Percentiles rank a stretch among this genome's conserved stretches.
Evolutionary conservation across 2,113 vertebrate genomes (phyloP).

Genomic region (Kryptolebias marmoratus): DNA sequence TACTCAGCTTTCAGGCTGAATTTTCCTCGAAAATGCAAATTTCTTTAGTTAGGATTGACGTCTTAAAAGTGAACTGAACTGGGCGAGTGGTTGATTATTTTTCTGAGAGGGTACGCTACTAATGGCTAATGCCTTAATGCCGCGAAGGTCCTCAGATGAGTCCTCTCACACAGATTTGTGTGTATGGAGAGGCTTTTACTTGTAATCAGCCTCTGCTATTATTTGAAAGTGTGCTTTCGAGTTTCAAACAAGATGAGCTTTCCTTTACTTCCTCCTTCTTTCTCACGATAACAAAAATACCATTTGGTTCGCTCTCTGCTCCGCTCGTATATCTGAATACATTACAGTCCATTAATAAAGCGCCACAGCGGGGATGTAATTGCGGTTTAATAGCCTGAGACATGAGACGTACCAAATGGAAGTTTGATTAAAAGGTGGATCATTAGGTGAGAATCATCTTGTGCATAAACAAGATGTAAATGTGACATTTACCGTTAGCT

Average conservation of each 20-base stretch:
- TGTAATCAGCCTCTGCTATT: not conserved
- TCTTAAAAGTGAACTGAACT: slow-evolving; percentile 25
- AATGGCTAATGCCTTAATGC: slow-evolving; percentile 27
- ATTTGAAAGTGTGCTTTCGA: not conserved
- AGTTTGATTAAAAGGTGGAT: slow-evolving; percentile 51
- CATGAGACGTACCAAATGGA: slow-evolving; percentile 29
- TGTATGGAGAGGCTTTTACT: not conserved
- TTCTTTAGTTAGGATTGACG: too few species aligned
- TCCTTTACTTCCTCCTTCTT: not conserved
- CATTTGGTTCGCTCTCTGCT: slow-evolving; percentile 35
- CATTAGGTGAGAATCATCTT: slow-evolving; percentile 33
- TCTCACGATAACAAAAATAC: slow-evolving; percentile 9
- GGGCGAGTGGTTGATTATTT: slow-evolving; percentile 46
- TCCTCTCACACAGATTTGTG: slow-evolving; percentile 7
- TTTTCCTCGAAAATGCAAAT: too few species aligned
- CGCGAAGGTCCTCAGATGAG: slow-evolving; percentile 15
- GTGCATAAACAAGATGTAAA: slow-evolving; percentile 2
- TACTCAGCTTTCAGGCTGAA: too few species aligned
- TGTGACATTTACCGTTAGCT: not conserved
- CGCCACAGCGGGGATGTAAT: slow-evolving; percentile 54
- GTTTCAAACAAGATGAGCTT: not conserved
- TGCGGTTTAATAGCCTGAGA: slow-evolving; percentile 57
- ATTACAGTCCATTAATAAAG: slow-evolving; percentile 52
- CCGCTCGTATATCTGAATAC: slow-evolving; percentile 39
- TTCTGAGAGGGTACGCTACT: slow-evolving; percentile 54